Conservation (phyloP, 2,888 invertebrate genomes). For the Argyresthia goedartella region DNA sequence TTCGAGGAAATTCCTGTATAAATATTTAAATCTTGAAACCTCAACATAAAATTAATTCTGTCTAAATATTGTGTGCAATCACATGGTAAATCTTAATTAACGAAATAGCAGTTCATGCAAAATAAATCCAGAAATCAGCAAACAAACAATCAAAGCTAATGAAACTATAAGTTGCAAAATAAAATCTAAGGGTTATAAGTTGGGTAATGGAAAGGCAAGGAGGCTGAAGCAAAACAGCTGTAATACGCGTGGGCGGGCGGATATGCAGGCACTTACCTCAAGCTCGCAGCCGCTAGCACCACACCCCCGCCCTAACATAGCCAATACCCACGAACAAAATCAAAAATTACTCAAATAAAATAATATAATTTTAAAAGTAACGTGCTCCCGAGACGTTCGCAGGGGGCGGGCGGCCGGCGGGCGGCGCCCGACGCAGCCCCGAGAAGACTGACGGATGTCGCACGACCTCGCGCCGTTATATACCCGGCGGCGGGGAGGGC, state of each 20-base stretch:
- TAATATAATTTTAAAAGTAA: slow-evolving; percentile 32
- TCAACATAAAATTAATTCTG: too few relatives aligned
- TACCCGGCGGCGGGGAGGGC: slow-evolving; percentile 46
- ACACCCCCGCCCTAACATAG: slow-evolving; percentile 14
- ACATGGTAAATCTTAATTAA: too few relatives aligned
- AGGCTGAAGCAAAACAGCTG: slow-evolving; percentile 39
- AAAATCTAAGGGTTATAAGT: too few relatives aligned
- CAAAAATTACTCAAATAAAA: not conserved
- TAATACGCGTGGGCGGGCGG: slow-evolving; percentile 54
- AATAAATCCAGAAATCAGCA: too few relatives aligned
- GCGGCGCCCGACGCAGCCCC: slow-evolving; percentile 40
- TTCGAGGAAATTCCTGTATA: too few relatives aligned
- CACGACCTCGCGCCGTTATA: slow-evolving; percentile 45
- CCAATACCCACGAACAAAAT: not conserved
- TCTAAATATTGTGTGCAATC: too few relatives aligned
- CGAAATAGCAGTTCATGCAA: too few relatives aligned
- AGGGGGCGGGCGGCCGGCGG: slow-evolving; percentile 36
- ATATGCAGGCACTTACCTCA: slow-evolving; percentile 45
- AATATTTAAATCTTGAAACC: too few relatives aligned
- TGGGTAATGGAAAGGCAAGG: too few relatives aligned
- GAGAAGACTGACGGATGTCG: slow-evolving; percentile 63
- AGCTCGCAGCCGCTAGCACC: slow-evolving; percentile 12
- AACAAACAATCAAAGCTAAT: too few relatives aligned
- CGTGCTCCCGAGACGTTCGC: slow-evolving; percentile 47
- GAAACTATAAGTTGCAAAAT: too few relatives aligned